phyloP scores from a whole-genome alignment of 2,797 vertebrate genomes.

The Lacerta agilis region DNA sequence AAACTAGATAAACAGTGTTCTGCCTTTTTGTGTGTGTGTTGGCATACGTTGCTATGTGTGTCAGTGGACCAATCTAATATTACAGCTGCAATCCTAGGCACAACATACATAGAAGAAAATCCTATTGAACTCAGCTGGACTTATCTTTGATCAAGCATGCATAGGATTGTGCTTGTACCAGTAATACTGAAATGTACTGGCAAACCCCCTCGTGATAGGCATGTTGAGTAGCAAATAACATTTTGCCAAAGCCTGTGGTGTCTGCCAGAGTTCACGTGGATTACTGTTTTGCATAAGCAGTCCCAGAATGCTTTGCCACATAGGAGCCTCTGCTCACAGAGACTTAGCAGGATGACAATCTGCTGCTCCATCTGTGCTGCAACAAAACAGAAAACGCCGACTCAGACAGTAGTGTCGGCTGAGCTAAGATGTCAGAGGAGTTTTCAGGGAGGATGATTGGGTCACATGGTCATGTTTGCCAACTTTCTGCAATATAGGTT shows the following conservation, averaged over 20 bases:
- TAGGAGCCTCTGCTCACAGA: neutral
- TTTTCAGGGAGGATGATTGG: neutral
- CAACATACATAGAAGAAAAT: too few species aligned
- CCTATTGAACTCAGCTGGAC: neutral
- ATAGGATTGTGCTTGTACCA: neutral
- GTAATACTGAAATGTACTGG: neutral
- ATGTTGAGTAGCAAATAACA: neutral
- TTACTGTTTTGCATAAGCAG: neutral
- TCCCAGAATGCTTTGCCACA: neutral
- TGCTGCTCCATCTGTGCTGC: neutral
- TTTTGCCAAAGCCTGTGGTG: neutral
- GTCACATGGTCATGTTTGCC: neutral
- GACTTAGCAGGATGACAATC: neutral
- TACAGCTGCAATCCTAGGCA: neutral
- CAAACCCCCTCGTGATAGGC: neutral
- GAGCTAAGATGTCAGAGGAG: neutral
- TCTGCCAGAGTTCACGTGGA: neutral
- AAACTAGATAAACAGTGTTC: neutral
- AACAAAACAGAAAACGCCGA: neutral
- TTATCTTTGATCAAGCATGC: neutral
- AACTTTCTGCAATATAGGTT: neutral
- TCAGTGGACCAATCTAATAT: neutral
- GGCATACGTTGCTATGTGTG: neutral
- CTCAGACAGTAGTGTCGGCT: neutral
- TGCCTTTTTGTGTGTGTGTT: neutral